Conservation (phyloP, 2,797 vertebrate species). For the Pterois miles region DNA sequence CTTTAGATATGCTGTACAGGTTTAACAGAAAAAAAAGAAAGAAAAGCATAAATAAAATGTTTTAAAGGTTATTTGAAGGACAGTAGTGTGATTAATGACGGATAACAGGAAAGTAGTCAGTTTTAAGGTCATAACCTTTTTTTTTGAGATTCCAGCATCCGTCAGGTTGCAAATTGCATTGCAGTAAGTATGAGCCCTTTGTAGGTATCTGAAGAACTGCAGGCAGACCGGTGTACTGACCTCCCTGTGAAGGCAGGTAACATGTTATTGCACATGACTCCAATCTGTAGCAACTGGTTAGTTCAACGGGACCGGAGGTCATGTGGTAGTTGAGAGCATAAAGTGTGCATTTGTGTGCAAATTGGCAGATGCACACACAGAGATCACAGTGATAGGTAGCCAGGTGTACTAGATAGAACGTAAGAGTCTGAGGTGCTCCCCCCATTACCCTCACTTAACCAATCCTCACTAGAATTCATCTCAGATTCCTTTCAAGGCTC, state of each 20-base stretch:
- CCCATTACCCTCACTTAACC: background rate
- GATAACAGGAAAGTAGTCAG: background rate
- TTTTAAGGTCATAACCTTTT: background rate
- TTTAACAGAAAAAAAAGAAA: background rate
- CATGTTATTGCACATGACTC: background rate
- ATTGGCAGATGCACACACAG: background rate
- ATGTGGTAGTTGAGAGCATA: background rate
- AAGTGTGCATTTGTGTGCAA: background rate
- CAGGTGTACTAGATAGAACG: background rate
- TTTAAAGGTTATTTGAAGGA: background rate
- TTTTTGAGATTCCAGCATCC: background rate
- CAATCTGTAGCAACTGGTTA: background rate
- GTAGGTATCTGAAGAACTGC: background rate
- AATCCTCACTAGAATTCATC: background rate
- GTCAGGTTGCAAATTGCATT: background rate
- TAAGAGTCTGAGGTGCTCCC: background rate
- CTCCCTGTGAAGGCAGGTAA: background rate
- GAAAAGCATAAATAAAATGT: background rate
- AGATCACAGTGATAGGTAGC: background rate
- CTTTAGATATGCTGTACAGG: conserved; percentile 2
- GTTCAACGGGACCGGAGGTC: conserved; percentile 9
- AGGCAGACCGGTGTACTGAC: background rate
- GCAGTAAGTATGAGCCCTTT: background rate
- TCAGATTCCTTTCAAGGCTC: conserved; percentile 36
- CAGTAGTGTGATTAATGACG: background rate